phyloP scores from a whole-genome alignment of 2,888 invertebrate species.

The Spodoptera littoralis region DNA sequence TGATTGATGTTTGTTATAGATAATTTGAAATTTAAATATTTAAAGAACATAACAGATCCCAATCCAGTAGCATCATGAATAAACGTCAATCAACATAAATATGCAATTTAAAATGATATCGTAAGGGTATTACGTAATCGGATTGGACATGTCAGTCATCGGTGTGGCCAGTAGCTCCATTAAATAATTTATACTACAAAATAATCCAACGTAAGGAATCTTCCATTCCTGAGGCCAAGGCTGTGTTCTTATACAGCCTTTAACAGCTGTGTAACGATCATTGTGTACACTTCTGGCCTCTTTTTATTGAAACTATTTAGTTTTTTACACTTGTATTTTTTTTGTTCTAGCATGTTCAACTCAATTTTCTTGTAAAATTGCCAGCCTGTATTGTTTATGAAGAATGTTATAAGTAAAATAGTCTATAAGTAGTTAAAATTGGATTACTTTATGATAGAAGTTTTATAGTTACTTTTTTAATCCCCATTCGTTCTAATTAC shows the following conservation, averaged over 20 bases:
- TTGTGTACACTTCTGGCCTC: constrained; percentile 26
- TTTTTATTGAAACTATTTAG: constrained; percentile 18
- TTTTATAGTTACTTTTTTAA: no score
- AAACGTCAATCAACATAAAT: constrained; percentile 31
- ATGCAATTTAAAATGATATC: constrained; percentile 44
- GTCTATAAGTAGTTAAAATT: no score
- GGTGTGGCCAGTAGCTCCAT: constrained; percentile 52
- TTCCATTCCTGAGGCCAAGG: constrained; percentile 65
- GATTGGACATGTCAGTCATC: constrained; percentile 41
- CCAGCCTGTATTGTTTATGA: no score
- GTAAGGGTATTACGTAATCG: constrained; percentile 49
- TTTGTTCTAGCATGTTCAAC: not conserved
- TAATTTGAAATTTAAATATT: not conserved
- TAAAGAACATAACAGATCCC: constrained; percentile 2
- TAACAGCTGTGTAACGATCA: constrained; percentile 34
- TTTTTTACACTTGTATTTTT: not conserved
- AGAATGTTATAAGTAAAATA: no score
- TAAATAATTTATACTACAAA: constrained; percentile 62
- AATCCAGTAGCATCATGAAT: constrained; percentile 7
- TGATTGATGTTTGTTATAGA: no score
- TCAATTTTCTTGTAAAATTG: no score
- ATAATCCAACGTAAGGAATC: constrained; percentile 65
- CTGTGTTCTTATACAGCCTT: constrained; percentile 39
- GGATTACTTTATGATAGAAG: no score
- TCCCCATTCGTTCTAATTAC: no score